Evolutionary conservation across 2,797 vertebrate genomes (phyloP).

Genomic region (Silurus aristotelis): DNA sequence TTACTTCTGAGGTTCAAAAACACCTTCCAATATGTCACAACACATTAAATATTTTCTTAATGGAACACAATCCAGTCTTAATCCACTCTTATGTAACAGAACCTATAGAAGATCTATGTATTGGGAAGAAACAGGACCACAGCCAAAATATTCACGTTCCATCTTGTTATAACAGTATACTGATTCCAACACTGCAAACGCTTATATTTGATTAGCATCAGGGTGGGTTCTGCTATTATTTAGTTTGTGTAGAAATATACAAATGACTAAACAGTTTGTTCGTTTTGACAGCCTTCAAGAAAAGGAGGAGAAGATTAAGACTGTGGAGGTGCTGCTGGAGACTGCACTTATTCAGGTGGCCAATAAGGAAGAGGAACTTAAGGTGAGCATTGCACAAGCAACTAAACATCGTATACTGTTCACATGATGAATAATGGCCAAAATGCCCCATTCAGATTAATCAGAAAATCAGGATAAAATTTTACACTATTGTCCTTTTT

Average conservation of each 20-base stretch:
- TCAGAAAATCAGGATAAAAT: not conserved
- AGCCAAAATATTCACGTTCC: not conserved
- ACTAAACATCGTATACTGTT: not conserved
- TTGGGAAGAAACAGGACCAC: not conserved
- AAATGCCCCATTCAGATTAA: not conserved
- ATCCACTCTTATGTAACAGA: constrained; percentile 1
- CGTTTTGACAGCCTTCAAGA: constrained; percentile 78
- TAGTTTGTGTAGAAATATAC: not conserved
- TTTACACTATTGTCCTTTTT: not conserved
- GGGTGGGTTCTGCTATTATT: not conserved
- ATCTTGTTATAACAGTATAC: not conserved
- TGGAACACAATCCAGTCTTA: not conserved
- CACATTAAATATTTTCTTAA: not conserved
- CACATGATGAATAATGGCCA: not conserved
- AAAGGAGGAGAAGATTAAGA: constrained; percentile 92
- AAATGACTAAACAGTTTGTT: not conserved
- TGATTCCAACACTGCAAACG: not conserved
- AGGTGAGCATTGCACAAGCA: constrained; percentile 71
- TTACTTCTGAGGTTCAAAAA: not conserved
- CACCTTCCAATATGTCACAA: constrained; percentile 17
- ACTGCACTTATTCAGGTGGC: constrained; percentile 92
- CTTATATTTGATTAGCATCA: not conserved
- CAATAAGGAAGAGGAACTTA: constrained; percentile 90
- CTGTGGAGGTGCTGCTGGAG: constrained; percentile 89
- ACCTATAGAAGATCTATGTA: not conserved